These are phyloP conservation scores for Chorisops tibialis DNA, from an alignment of 2,888 invertebrate species.

Conservation along the genomic window DNA sequence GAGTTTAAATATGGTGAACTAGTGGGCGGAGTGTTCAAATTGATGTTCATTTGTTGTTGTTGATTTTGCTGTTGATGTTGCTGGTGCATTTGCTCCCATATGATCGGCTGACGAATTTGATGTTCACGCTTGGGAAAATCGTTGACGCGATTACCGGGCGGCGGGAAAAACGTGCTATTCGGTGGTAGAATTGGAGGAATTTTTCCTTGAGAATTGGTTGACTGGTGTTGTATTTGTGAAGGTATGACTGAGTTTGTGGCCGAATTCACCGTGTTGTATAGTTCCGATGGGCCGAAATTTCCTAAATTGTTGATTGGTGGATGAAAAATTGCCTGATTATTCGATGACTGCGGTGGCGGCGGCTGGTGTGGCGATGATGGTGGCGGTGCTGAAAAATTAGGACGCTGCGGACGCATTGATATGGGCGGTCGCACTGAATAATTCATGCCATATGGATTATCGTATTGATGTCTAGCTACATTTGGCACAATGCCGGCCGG, in stretches of 20 bases:
- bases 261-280: conserved; percentile 26
- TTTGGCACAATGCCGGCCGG: conserved; percentile 29
- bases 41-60: conserved; percentile 32
- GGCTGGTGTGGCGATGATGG: conserved; percentile 31
- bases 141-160: conserved; percentile 32
- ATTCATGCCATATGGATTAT: conserved; percentile 28
- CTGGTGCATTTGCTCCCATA: conserved; percentile 34
- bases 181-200: conserved; percentile 28
- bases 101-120: conserved; percentile 29
- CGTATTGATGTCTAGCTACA: conserved; percentile 30
- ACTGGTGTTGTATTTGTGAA: conserved; percentile 6
- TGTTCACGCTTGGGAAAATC: conserved; percentile 30
- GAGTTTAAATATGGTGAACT: conserved; percentile 33
- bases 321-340: conserved; percentile 26
- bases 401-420: conserved; percentile 28
- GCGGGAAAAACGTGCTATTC: conserved; percentile 34
- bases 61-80: conserved; percentile 31
- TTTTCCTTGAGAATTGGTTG: conserved; percentile 23
- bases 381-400: conserved; percentile 20
- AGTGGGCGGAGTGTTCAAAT: conserved; percentile 33
- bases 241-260: conserved; percentile 11
- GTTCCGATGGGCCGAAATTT: conserved; percentile 35
- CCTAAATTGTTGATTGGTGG: conserved; percentile 26
- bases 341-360: conserved; percentile 10
- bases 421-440: conserved; percentile 26